Evolutionary conservation across 2,797 vertebrate species (phyloP), one percentile per base, ranked within the genome.

Genomic region (Malurus splendens): DNA sequence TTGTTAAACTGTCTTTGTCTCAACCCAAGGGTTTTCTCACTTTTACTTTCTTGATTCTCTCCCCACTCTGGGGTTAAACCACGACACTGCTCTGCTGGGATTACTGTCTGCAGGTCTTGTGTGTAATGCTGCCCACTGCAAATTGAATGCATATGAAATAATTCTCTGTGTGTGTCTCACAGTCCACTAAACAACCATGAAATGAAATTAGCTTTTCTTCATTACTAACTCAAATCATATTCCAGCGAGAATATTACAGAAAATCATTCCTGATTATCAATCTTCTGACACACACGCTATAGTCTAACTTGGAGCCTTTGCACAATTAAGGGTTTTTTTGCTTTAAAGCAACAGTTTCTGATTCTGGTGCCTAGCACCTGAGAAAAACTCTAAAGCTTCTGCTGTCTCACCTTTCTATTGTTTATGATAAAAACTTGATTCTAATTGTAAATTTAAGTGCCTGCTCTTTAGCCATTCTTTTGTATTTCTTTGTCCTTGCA

Each of bases 211-310:
- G 17, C n/a, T 73, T 68, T 78, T 75, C 65, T 71, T 89, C 51
- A 61, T 93, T 91, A 42, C 39, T 62, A 91, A 81, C 33, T 88
- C 41, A 90, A 73, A 81, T 41, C 13, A 65, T 59, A 72, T 44
- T 73, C 11, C 36, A 27, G 23, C 0, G 1, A 66, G 55, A 55
- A 48, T 86, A 66, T 73, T 45, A 48, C 18, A 27, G 66, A 81
- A 61, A 87, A 41, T 72, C 6, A 42, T 82, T 90, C 33, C 28
- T 75, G 42, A 65, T 80, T 39, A 75, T 59, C 27, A 72, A 0
- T 55, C 78, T 91, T 72, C 47, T 65, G 14, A 92, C 9, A n/a
- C 33, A 76, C 12, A 36, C 55, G 12, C 18, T 72, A 3, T 23
- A 27, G 9, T 9, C 18, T 16, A 32, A 3, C 6, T 75, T 48